Evolutionary conservation across 2,797 vertebrate genomes (phyloP).

Genomic region (Protonibea diacanthus): DNA sequence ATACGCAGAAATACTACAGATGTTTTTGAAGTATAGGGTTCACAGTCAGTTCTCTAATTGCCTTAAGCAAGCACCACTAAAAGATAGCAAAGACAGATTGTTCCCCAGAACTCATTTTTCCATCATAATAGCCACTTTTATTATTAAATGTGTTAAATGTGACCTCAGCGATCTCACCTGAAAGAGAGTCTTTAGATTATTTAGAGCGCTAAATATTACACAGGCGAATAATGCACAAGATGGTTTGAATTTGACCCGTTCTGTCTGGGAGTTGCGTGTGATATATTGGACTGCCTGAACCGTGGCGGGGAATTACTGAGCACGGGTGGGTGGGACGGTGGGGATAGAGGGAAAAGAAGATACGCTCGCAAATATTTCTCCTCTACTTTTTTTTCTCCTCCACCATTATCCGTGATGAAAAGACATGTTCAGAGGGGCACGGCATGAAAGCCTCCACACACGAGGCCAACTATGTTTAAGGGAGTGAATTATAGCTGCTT

Average conservation of each 20-base stretch:
- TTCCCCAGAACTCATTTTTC: neutral
- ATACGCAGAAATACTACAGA: constrained; percentile 22
- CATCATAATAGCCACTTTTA: constrained; percentile 1
- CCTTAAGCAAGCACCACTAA: constrained; percentile 2
- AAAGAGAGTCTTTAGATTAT: constrained; percentile 5
- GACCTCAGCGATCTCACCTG: neutral
- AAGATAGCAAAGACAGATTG: constrained; percentile 5
- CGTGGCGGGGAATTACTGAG: constrained; percentile 35
- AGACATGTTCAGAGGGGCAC: constrained; percentile 3
- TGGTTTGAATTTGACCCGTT: constrained; percentile 35
- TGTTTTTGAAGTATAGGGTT: constrained; percentile 24
- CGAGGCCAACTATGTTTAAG: constrained; percentile 30
- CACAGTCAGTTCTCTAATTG: constrained; percentile 4
- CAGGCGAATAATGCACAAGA: constrained; percentile 11
- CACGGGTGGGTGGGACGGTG: neutral
- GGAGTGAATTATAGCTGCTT: constrained; percentile 37
- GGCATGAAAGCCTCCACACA: constrained; percentile 16
- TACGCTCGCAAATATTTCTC: constrained; percentile 48
- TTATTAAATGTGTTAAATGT: constrained; percentile 3
- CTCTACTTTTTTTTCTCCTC: constrained; percentile 35
- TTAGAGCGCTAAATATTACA: constrained; percentile 16
- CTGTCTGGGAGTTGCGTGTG: constrained; percentile 38
- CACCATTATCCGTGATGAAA: constrained; percentile 25
- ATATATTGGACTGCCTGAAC: constrained; percentile 56
- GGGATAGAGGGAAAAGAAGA: constrained; percentile 31